phyloP scores from a whole-genome alignment of 2,888 invertebrate species.

The Alcis repandata region DNA sequence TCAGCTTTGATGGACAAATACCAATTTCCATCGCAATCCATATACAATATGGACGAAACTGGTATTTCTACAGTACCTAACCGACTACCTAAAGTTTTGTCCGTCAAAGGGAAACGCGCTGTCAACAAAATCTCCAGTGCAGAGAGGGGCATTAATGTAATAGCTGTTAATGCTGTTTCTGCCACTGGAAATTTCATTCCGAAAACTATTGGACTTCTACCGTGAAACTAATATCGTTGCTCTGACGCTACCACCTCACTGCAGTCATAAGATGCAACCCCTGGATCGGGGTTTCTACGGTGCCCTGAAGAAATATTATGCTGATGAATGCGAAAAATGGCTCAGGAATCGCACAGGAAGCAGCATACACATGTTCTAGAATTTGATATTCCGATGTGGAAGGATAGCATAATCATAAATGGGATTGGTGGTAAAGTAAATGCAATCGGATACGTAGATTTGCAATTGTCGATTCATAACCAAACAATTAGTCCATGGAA shows the following conservation, averaged over 20 bases:
- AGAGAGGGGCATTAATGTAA: not conserved
- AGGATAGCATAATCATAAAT: no score
- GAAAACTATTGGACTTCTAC: no score
- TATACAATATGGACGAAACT: conserved; percentile 15
- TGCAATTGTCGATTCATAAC: no score
- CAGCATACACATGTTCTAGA: no score
- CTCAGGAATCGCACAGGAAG: no score
- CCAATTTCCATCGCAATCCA: not conserved
- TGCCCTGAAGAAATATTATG: not conserved
- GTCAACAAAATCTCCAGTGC: conserved; percentile 7
- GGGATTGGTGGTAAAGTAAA: no score
- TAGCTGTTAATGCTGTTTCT: not conserved
- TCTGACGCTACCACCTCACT: no score
- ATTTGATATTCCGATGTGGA: no score
- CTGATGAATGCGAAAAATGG: no score
- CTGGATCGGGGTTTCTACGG: not conserved
- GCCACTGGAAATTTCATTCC: not conserved
- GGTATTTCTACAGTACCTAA: conserved; percentile 10
- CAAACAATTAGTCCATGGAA: no score
- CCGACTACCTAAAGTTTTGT: not conserved
- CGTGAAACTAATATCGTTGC: not conserved
- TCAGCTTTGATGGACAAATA: not conserved
- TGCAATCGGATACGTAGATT: no score
- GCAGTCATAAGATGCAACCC: not conserved
- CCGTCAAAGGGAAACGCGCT: not conserved